Evolutionary conservation across 2,888 invertebrate species (phyloP).

Genomic region (Coenonympha glycerion): DNA sequence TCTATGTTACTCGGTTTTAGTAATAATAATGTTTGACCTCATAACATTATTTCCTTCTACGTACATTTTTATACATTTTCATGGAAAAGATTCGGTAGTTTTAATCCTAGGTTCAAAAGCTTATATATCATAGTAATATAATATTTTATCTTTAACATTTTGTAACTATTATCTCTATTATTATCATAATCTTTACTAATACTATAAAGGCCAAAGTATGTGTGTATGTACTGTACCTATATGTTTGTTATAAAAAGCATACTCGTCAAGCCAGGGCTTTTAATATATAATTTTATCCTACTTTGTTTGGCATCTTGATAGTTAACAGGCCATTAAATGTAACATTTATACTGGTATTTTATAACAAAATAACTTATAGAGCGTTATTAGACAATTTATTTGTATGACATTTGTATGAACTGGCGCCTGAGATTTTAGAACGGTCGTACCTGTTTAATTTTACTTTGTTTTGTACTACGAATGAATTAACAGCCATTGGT

Average conservation of each 20-base stretch:
- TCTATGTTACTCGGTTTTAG: background rate
- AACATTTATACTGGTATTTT: background rate
- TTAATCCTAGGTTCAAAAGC: background rate
- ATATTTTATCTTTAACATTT: background rate
- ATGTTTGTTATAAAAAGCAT: too few species aligned
- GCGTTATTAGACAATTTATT: conserved; percentile 4
- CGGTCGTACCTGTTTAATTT: background rate
- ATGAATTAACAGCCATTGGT: background rate
- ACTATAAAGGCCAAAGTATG: too few species aligned
- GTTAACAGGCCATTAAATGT: conserved; percentile 1
- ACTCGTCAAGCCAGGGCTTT: too few species aligned
- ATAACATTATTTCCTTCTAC: background rate
- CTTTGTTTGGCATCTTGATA: background rate
- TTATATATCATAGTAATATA: background rate
- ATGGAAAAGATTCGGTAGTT: background rate
- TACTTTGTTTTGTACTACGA: background rate
- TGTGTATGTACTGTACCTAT: too few species aligned
- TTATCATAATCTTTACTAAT: too few species aligned
- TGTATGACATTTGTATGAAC: background rate
- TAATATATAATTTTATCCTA: conserved; percentile 2
- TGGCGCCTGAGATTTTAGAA: background rate
- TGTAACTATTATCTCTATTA: too few species aligned
- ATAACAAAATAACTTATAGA: background rate
- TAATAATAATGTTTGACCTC: background rate
- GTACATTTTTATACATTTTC: too few species aligned